phyloP scores from a whole-genome alignment of 1,140 invertebrate genomes.

The Pogonomyrmex barbatus region DNA sequence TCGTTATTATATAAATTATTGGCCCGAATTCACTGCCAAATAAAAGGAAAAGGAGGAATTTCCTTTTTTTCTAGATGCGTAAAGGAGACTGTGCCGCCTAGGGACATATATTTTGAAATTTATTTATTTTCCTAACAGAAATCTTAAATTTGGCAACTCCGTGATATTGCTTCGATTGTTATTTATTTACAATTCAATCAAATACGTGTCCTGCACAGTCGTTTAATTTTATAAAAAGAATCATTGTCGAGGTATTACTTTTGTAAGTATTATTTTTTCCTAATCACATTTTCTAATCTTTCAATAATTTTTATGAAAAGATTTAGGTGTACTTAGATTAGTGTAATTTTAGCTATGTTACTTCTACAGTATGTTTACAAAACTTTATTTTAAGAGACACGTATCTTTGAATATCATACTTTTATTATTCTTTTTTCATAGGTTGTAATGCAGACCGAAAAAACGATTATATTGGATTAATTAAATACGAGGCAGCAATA shows the following conservation, averaged over 20 bases:
- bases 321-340: not conserved
- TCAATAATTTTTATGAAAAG: not conserved
- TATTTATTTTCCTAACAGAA: not conserved
- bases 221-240: conserved; percentile 15
- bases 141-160: not conserved
- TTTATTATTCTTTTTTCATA: conserved; percentile 7
- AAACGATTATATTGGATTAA: not conserved
- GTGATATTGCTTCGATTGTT: not conserved
- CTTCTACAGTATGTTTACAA: not conserved
- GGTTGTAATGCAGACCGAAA: not conserved
- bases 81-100: conserved; percentile 21
- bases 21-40: conserved; percentile 95
- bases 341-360: not conserved
- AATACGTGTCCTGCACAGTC: not conserved
- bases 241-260: not conserved
- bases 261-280: not conserved
- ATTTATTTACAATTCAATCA: conserved; percentile 1
- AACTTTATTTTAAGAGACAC: not conserved
- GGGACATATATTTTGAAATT: conserved; percentile 14
- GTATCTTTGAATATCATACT: not conserved
- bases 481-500: not conserved
- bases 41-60: conserved; percentile 79
- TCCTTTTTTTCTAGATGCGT: conserved; percentile 17
- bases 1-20: conserved; percentile 98
- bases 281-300: not conserved